These are phyloP conservation scores for Drosophila leonis DNA, from an alignment of 2,888 invertebrate genomes.

Conservation along the genomic window DNA sequence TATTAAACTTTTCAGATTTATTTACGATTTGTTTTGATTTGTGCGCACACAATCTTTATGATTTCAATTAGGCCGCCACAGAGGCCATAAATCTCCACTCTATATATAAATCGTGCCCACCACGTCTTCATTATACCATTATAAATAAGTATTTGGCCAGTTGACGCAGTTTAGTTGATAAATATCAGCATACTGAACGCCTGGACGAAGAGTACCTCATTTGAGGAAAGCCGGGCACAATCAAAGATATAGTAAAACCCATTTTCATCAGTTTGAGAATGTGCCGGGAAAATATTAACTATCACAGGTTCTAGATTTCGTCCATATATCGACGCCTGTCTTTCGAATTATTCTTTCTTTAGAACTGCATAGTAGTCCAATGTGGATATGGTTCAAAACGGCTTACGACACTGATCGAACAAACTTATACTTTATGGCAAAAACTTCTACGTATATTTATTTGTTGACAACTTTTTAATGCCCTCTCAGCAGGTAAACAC, in stretches of 20 bases:
- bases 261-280: too few species aligned
- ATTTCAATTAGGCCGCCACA: slow-evolving; percentile 48
- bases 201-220: background rate
- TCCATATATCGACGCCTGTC: background rate
- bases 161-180: background rate
- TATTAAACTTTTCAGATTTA: slow-evolving; percentile 49
- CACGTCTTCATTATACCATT: slow-evolving; percentile 21
- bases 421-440: background rate
- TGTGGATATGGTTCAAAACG: background rate
- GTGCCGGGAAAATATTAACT: background rate
- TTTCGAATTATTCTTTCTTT: background rate
- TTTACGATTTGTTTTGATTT: slow-evolving; percentile 77
- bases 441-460: background rate
- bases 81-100: slow-evolving; percentile 52
- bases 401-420: background rate
- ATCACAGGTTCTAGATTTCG: background rate
- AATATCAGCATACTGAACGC: background rate
- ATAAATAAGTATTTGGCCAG: slow-evolving; percentile 47
- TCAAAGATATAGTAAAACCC: background rate
- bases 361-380: background rate
- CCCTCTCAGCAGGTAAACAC: background rate
- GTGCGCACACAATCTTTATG: slow-evolving; percentile 63
- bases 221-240: background rate
- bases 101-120: slow-evolving; percentile 22
- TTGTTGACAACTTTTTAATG: background rate